Evolutionary conservation across 2,888 invertebrate species (phyloP).

Genomic region (Agriotes lineatus): DNA sequence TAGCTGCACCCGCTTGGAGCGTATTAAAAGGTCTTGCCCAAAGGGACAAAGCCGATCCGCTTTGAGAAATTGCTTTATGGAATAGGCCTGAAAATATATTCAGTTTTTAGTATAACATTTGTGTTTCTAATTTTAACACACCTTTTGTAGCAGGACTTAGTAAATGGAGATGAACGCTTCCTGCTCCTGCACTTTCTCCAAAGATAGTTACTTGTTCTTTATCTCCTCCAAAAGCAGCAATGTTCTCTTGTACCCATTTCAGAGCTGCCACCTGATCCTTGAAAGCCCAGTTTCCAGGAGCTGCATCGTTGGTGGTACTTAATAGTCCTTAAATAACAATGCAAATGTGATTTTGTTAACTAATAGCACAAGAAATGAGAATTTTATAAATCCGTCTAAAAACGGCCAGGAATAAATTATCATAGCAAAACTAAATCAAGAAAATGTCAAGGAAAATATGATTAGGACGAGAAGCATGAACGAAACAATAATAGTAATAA

Average conservation of each 20-base stretch:
- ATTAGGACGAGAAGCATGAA: too few relatives aligned
- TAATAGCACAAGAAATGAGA: not conserved
- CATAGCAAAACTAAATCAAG: too few relatives aligned
- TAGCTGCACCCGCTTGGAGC: slow-evolving; percentile 57
- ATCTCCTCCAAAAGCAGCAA: slow-evolving; percentile 66
- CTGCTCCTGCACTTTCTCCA: slow-evolving; percentile 68
- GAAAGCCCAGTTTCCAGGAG: slow-evolving; percentile 68
- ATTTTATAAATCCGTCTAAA: too few relatives aligned
- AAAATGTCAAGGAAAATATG: too few relatives aligned
- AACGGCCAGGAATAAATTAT: too few relatives aligned
- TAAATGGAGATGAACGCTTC: slow-evolving; percentile 67
- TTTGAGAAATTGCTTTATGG: slow-evolving; percentile 66
- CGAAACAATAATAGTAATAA: too few relatives aligned
- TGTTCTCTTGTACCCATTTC: slow-evolving; percentile 67
- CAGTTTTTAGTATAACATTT: too few relatives aligned
- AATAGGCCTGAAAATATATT: slow-evolving; percentile 65
- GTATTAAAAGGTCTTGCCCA: slow-evolving; percentile 59
- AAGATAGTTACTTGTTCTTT: slow-evolving; percentile 65
- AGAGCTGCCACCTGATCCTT: slow-evolving; percentile 68
- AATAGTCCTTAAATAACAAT: slow-evolving; percentile 61
- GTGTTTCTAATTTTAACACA: not conserved
- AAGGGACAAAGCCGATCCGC: slow-evolving; percentile 66
- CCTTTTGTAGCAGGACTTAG: slow-evolving; percentile 65
- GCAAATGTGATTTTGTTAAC: not conserved
- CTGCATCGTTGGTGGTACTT: slow-evolving; percentile 65